phyloP scores from a whole-genome alignment of 2,888 invertebrate genomes.

The Dasysyrphus albostriatus region DNA sequence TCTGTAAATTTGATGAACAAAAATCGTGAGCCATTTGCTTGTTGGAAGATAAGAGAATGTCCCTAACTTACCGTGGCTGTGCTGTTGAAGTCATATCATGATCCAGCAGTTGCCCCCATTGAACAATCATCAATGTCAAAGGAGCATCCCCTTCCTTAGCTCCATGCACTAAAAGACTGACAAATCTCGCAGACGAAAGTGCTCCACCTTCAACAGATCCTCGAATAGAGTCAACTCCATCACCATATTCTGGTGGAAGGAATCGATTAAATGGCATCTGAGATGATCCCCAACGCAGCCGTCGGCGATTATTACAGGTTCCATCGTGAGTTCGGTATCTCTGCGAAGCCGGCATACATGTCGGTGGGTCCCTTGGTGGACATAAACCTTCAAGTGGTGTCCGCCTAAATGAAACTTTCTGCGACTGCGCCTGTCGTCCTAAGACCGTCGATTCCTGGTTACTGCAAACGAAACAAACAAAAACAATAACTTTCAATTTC shows the following conservation, averaged over 20 bases:
- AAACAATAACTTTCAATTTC: slow-evolving; percentile 48
- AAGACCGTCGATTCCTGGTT: slow-evolving; percentile 81
- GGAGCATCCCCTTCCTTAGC: slow-evolving; percentile 87
- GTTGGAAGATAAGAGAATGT: background rate
- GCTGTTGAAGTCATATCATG: slow-evolving; percentile 93
- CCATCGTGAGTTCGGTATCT: slow-evolving; percentile 94
- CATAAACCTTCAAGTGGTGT: slow-evolving; percentile 85
- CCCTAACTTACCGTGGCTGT: slow-evolving; percentile 86
- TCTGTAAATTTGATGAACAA: no score
- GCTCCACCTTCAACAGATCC: slow-evolving; percentile 86
- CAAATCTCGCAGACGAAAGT: slow-evolving; percentile 90
- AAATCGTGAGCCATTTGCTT: no score
- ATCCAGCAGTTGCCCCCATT: slow-evolving; percentile 96
- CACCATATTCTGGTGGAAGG: slow-evolving; percentile 92
- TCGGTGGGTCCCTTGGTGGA: slow-evolving; percentile 87
- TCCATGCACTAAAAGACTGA: slow-evolving; percentile 89
- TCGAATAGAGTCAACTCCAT: slow-evolving; percentile 86
- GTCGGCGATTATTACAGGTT: slow-evolving; percentile 92
- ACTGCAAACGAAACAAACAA: slow-evolving; percentile 77
- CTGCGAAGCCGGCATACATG: slow-evolving; percentile 89
- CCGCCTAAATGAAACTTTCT: slow-evolving; percentile 82
- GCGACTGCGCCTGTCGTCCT: slow-evolving; percentile 82
- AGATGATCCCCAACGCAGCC: slow-evolving; percentile 92
- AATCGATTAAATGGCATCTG: slow-evolving; percentile 93
- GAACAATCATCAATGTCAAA: slow-evolving; percentile 92